A percentile compares a stretch with the other conserved stretches of the same genome.
Evolutionary conservation across 2,113 vertebrate genomes (phyloP).

Genomic region (Collichthys lucidus): DNA sequence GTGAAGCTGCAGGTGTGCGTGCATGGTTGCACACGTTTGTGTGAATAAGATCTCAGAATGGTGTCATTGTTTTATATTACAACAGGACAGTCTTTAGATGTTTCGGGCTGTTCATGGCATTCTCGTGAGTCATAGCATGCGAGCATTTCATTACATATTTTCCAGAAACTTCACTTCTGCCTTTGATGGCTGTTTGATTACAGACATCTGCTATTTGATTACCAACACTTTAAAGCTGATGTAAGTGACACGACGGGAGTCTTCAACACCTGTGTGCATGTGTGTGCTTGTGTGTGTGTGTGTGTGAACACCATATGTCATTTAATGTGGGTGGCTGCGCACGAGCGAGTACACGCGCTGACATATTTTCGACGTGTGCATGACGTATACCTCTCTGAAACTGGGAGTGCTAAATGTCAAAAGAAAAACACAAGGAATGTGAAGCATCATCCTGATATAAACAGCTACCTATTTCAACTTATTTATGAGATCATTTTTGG

Average conservation of each 20-base stretch:
- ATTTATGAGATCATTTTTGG: conserved; percentile 8
- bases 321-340: background rate
- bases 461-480: background rate
- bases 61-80: conserved; percentile 41
- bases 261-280: conserved; percentile 26
- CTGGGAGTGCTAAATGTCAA: too few species aligned
- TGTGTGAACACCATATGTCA: conserved; percentile 1
- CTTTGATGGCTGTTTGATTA: conserved; percentile 54
- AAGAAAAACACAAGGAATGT: too few species aligned
- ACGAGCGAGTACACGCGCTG: background rate
- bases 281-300: background rate
- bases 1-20: conserved; percentile 20
- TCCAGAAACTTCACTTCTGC: conserved; percentile 1
- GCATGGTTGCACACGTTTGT: background rate
- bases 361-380: background rate
- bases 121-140: conserved; percentile 40
- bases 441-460: background rate
- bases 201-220: conserved; percentile 55
- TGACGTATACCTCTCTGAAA: background rate
- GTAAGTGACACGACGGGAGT: conserved; percentile 44
- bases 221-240: conserved; percentile 52
- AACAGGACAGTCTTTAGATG: conserved; percentile 32
- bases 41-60: background rate
- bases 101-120: conserved; percentile 19
- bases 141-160: conserved; percentile 42